Conservation (phyloP, 1,140 invertebrate species). For the Anagrus nilaparvatae region DNA sequence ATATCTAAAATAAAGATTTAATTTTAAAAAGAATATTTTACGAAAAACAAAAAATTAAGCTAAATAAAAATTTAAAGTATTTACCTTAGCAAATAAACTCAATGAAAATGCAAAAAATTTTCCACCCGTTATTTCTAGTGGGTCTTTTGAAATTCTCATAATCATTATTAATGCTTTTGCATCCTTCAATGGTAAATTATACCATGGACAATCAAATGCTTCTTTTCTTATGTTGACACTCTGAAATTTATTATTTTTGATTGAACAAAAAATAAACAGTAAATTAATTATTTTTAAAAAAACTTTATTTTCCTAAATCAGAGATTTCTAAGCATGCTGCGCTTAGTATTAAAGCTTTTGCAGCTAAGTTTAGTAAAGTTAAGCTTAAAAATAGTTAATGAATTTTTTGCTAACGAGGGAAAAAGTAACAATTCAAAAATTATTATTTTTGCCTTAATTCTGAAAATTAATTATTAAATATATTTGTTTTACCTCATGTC, state of each 20-base stretch:
- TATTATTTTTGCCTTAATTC: background rate
- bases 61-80: background rate
- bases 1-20: slow-evolving; percentile 10
- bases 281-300: background rate
- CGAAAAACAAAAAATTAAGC: background rate
- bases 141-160: slow-evolving; percentile 19
- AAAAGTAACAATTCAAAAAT: background rate
- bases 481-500: slow-evolving; percentile 8
- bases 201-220: slow-evolving; percentile 25
- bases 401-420: too few species aligned
- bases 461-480: background rate
- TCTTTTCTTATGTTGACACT: slow-evolving; percentile 19
- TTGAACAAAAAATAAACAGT: too few species aligned
- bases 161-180: slow-evolving; percentile 20
- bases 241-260: slow-evolving; percentile 17
- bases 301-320: background rate
- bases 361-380: too few species aligned
- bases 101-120: slow-evolving; percentile 21
- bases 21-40: too few species aligned
- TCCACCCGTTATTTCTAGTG: slow-evolving; percentile 22
- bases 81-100: slow-evolving; percentile 17
- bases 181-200: slow-evolving; percentile 13
- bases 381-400: too few species aligned
- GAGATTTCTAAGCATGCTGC: too few species aligned
- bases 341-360: too few species aligned